phyloP scores from a whole-genome alignment of 1,140 invertebrate species.

The Batillaria attramentaria region DNA sequence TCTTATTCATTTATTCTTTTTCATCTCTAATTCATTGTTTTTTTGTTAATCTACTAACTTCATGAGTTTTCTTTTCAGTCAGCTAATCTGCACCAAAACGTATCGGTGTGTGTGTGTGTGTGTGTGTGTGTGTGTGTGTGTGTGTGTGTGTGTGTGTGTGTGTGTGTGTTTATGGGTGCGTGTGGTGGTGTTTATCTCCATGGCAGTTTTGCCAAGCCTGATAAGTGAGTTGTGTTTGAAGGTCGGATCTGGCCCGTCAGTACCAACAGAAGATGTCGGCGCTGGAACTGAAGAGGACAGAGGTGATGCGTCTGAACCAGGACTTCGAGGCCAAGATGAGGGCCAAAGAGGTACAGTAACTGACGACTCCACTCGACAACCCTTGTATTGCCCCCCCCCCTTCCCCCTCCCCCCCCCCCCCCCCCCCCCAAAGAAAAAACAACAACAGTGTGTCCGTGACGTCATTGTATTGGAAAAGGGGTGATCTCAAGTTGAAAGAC shows the following conservation, averaged over 20 bases:
- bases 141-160: not conserved
- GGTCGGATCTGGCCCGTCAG: slow-evolving; percentile 60
- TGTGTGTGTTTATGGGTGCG: not conserved
- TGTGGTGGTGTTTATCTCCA: not conserved
- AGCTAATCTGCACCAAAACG: too few relatives aligned
- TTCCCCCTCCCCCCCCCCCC: not conserved
- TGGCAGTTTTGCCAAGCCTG: not conserved
- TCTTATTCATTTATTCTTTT: too few relatives aligned
- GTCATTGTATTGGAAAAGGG: too few relatives aligned
- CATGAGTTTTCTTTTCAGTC: too few relatives aligned
- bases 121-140: slow-evolving; percentile 3
- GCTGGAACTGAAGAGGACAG: slow-evolving; percentile 64
- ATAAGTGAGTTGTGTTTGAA: slow-evolving; percentile 34
- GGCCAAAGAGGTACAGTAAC: slow-evolving; percentile 63
- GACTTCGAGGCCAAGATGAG: slow-evolving; percentile 69
- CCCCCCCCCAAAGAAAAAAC: not conserved
- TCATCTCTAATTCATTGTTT: too few relatives aligned
- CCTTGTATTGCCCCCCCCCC: not conserved
- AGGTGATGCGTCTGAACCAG: slow-evolving; percentile 59
- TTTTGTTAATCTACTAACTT: too few relatives aligned
- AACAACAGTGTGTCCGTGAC: not conserved
- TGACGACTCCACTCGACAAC: too few relatives aligned
- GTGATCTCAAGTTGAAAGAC: too few relatives aligned
- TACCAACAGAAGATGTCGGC: slow-evolving; percentile 65
- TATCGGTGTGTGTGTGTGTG: not conserved